Base-by-base conservation (phyloP, 30 jellyfish, hydroid and myxozoan genomes). In the Rhopilema esculentum region DNA sequence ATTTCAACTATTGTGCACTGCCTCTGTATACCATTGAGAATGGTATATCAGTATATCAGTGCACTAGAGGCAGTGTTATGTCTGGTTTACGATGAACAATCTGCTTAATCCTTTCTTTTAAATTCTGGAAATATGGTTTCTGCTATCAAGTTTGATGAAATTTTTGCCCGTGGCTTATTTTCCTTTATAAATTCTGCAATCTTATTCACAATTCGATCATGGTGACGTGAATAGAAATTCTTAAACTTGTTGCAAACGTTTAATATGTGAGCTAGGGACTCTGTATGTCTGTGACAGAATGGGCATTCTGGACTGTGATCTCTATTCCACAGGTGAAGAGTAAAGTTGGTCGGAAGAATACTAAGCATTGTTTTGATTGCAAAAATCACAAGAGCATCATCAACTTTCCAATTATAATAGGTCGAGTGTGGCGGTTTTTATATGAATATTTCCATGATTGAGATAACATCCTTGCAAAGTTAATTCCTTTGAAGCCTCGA, bases 341-440 rank as follows among this genome's bases (percentile, higher is more conserved):
- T 40, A 40, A 40, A 40, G 57, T 40, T 40, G 57, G 57, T 40
- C 9, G 57, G 57, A 22, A 1, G 32, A 23, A 26, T 27, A 26
- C 28, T 73, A 49, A 27, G 29, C 53, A 29, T 80, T 27, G 80
- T 85, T 27, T 27, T 30, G 25, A 9, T 49, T 21, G 53, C 22
- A 77, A 19, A 53, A 19, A 16, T 25, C 27, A n/a, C 79, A 8
- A 50, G 76, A 51, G 79, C 48, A 31, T 73, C 84, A 4, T 30
- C 31, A 30, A 49, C 65, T 48, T 49, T 15, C 72, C 69, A 31
- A 20, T 27, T 29, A 73, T 73, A 31, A 31, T 25, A 31, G 84
- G 29, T 31, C 48, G 48, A 48, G 70, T 29, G 69, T 25, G 84
- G 19, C 51, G 27, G 22, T 73, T n/a, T 49, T 33, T 48, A 23